A percentile compares a stretch with the other conserved stretches of the same genome.
Evolutionary conservation across 2,113 vertebrate species (phyloP).

Genomic region (Psittacula cyanocephala): DNA sequence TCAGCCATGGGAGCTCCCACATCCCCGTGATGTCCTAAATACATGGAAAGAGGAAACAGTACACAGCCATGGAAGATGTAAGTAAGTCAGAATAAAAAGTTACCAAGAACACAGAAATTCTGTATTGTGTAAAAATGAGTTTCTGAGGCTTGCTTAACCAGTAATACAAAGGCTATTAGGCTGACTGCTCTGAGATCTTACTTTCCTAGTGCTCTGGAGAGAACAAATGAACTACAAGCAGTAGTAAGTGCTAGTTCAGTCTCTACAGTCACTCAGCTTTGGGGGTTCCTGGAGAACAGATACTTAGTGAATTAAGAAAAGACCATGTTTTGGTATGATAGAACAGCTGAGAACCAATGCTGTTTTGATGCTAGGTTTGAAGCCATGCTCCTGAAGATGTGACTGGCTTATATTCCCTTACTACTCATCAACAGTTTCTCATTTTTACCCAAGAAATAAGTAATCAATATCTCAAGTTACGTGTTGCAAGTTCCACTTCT

Average conservation of each 20-base stretch:
- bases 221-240: not conserved
- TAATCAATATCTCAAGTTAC: not conserved
- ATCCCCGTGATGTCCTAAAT: constrained; percentile 93
- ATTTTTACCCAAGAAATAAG: not conserved
- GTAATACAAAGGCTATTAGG: not conserved
- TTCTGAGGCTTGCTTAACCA: not conserved
- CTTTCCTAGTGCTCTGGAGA: not conserved
- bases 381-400: not conserved
- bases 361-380: not conserved
- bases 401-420: not conserved
- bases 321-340: not conserved
- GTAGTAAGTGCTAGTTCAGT: not conserved
- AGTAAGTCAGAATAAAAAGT: not conserved
- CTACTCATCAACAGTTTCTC: not conserved
- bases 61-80: not conserved
- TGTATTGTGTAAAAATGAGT: not conserved
- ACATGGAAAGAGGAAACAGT: not conserved
- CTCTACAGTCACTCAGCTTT: not conserved
- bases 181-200: not conserved
- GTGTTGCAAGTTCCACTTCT: not conserved
- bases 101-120: not conserved
- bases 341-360: not conserved
- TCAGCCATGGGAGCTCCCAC: constrained; percentile 92
- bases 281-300: not conserved
- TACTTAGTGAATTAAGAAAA: not conserved